Base-by-base conservation (phyloP, 2,888 invertebrate genomes). In the Branchinecta sandiegonensis region DNA sequence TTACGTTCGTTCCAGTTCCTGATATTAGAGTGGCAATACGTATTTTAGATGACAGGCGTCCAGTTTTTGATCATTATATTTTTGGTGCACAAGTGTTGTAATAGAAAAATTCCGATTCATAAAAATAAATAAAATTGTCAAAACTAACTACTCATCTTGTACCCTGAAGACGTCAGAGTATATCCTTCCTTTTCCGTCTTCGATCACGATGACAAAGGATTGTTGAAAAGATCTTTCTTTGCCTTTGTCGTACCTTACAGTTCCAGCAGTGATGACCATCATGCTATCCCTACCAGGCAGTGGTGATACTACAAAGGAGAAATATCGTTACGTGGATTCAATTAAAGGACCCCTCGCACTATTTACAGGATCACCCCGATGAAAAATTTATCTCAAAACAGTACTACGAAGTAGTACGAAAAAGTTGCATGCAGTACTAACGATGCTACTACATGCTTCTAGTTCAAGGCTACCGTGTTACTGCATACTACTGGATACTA, bases 21-120 rank as follows among this genome's bases (percentile, higher is more conserved):
- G 63, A 56, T 56, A 56, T 56, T 56, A 17, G n/a, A 10, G 63
- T 56, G 63, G 63, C 63, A 56, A 56, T 56, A 56, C 23, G 14
- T 56, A 56, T 56, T 56, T 56, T 56, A 17, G n/a, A 56, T 9
- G 23, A 17, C 63, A 56, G 63, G n/a, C 23, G 14, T 56, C 23
- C 23, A 17, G 23, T 56, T 56, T 23, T n/a, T 56, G 23, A 56
- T 56, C n/a, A 23, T n/a, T 37, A 37, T 56, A 17, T 56, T 56
- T 17, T 56, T 56, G 63, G 63, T 56, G 63, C 63, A 56, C 63
- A 56, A 56, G n/a, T 56, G 23, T 56, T 56, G 63, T 56, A 56
- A 23, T 56, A 56, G 63, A 56, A 56, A 56, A 17, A 17, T 23
- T n/a, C 63, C n/a, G 63, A 17, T 56, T 56, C 37, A 37, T 37